Evolutionary conservation across 2,888 invertebrate genomes (phyloP), one percentile per base, ranked within the genome.

Genomic region (Nineta flava): DNA sequence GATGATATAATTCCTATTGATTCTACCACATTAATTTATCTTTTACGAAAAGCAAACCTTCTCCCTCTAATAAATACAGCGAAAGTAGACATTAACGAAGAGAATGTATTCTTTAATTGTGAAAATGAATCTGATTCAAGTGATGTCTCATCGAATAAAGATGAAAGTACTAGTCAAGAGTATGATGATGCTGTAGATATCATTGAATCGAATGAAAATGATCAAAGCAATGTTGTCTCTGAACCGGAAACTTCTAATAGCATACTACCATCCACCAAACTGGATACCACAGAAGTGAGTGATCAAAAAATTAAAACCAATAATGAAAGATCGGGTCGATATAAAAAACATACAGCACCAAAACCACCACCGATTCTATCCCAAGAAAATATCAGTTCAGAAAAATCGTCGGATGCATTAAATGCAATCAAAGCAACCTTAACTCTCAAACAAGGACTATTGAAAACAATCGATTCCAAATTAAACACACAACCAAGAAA

Each of bases 401-500:
- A 47, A 40, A 47, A 34, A 31, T 32, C n/a, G n/a, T n/a, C n/a
- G n/a, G 51, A 32, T 53, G 54, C 26, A 26, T 26, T 53, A 55
- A 60, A 44, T 60, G 66, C 69, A 53, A 69, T 72, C 31, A 73
- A 67, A 63, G 73, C 67, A 53, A 74, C 63, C 26, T 57, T 67
- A 45, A 67, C 73, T 3, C 62, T 73, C 48, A 71, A 72, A 58
- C 71, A 73, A 10, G 72, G 71, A 16, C 59, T 64, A 31, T 56
- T 65, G 38, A 61, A 61, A 58, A 54, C 63, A 50, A 51, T 61
- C 49, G 56, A 59, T 52, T 44, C 32, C 26, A 67, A 66, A 57
- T 58, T 57, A 47, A 61, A 66, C 3, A 66, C 67, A 48, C 68
- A 68, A n/a, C n/a, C n/a, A 57, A 66, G 67, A 2, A 69, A 67